Evolutionary conservation across 2,888 invertebrate species (phyloP).

Genomic region (Parnassius orleans): DNA sequence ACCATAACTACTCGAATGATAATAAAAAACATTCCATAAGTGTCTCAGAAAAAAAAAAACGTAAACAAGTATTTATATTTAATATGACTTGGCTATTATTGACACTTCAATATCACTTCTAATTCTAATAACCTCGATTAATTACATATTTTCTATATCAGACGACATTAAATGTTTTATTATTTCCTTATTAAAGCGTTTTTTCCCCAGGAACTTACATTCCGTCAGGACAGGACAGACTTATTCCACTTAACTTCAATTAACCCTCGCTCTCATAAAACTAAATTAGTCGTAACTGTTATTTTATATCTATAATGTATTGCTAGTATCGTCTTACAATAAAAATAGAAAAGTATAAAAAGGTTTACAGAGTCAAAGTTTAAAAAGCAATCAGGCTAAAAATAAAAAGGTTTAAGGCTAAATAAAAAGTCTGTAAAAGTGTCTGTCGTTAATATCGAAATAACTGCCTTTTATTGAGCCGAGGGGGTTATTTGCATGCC

Average conservation of each 20-base stretch:
- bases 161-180: neutral
- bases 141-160: neutral
- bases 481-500: too few relatives aligned
- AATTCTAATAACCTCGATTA: neutral
- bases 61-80: neutral
- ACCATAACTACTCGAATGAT: too few relatives aligned
- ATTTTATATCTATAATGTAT: conserved; percentile 11
- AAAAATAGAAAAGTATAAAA: conserved; percentile 1
- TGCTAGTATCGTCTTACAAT: conserved; percentile 19
- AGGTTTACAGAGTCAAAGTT: too few relatives aligned
- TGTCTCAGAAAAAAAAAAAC: neutral
- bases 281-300: conserved; percentile 38
- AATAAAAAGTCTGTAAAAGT: too few relatives aligned
- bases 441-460: too few relatives aligned
- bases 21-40: neutral
- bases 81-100: neutral
- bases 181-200: conserved; percentile 3
- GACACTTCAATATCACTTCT: neutral
- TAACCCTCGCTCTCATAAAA: conserved; percentile 44
- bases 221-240: conserved; percentile 14
- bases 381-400: too few relatives aligned
- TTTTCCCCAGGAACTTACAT: conserved; percentile 12
- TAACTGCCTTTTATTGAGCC: too few relatives aligned
- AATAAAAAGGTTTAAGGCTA: too few relatives aligned
- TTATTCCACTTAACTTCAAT: conserved; percentile 43